These are phyloP conservation scores for Phenganax subtilis DNA, from an alignment of 92 coral and sea anemone genomes.

Conservation along the genomic window DNA sequence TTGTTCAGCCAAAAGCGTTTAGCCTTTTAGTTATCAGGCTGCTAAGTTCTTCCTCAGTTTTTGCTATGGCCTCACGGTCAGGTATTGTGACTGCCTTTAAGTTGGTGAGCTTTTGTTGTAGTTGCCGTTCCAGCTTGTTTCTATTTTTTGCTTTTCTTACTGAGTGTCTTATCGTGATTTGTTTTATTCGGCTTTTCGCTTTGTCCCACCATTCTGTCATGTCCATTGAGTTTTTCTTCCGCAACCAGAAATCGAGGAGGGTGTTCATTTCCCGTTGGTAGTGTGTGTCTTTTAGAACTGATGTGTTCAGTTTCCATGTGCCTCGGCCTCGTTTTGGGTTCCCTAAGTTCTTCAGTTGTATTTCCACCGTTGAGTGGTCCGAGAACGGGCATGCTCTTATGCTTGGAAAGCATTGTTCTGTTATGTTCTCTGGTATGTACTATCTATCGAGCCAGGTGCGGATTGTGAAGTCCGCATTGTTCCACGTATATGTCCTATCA, in stretches of 20 bases:
- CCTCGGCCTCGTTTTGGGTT: background rate
- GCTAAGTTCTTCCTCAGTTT: background rate
- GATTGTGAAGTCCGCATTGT: background rate
- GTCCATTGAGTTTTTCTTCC: background rate
- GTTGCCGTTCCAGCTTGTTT: background rate
- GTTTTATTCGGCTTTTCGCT: background rate
- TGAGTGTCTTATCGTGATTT: background rate
- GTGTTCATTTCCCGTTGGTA: background rate
- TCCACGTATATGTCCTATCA: constrained; percentile 25
- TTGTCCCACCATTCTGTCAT: constrained; percentile 36
- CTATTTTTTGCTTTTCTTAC: background rate
- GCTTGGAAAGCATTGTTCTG: no score
- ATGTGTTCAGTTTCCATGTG: background rate
- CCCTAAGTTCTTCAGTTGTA: background rate
- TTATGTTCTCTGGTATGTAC: background rate
- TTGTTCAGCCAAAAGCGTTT: background rate
- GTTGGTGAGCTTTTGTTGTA: background rate
- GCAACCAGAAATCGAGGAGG: background rate
- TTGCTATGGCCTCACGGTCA: background rate
- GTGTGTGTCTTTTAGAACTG: background rate
- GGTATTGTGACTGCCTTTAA: background rate
- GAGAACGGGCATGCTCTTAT: constrained; percentile 36
- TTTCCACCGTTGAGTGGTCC: constrained; percentile 26
- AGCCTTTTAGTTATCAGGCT: background rate
- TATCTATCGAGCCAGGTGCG: constrained; percentile 25